phyloP scores from a whole-genome alignment of 2,888 invertebrate genomes.

The Julus scanicus region DNA sequence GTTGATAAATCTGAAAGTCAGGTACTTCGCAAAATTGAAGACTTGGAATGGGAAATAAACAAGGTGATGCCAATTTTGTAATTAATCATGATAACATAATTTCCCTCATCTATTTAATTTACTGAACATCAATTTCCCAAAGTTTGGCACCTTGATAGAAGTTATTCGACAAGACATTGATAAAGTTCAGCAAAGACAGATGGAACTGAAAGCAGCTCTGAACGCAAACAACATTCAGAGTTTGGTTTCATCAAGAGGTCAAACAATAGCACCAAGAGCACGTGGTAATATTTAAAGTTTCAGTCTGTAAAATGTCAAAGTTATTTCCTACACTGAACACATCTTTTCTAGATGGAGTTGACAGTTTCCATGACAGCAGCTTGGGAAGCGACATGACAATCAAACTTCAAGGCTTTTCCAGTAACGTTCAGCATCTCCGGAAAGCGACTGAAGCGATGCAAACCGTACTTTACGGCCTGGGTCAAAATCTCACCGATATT shows the following conservation, averaged over 20 bases:
- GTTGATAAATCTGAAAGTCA: conserved; percentile 56
- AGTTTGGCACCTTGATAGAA: conserved; percentile 61
- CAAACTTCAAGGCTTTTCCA: conserved; percentile 51
- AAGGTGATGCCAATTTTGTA: conserved; percentile 52
- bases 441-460: conserved; percentile 55
- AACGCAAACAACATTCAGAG: conserved; percentile 40
- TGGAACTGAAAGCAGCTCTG: conserved; percentile 59
- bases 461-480: conserved; percentile 43
- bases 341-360: conserved; percentile 14
- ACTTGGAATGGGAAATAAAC: conserved; percentile 59
- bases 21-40: conserved; percentile 57
- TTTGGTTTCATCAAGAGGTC: conserved; percentile 49
- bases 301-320: background rate
- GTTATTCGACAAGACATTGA: conserved; percentile 61
- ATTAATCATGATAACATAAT: background rate
- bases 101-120: background rate
- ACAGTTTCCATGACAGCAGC: background rate
- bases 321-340: background rate
- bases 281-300: background rate
- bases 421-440: conserved; percentile 52
- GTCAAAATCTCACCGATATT: conserved; percentile 52
- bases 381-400: background rate
- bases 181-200: conserved; percentile 61
- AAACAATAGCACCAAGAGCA: conserved; percentile 13
- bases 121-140: background rate